Conservation (phyloP, 2,797 vertebrate genomes). For the Gorsachius magnificus region DNA sequence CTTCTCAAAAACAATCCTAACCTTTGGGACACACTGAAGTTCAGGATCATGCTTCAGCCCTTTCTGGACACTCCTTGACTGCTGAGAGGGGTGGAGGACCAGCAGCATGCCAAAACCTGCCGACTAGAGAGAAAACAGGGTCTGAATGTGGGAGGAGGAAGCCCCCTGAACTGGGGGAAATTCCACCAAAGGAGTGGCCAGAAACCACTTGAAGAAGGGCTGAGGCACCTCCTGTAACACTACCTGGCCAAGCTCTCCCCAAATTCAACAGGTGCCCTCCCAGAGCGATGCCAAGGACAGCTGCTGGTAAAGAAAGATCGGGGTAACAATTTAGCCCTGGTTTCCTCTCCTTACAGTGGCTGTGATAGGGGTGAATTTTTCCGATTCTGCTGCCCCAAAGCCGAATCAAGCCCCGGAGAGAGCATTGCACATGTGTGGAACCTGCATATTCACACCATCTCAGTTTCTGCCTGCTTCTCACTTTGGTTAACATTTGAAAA, state of each 20-base stretch:
- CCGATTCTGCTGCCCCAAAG: neutral
- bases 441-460: constrained; percentile 31
- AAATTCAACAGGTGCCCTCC: neutral
- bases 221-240: neutral
- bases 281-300: neutral
- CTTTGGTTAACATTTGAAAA: constrained; percentile 64
- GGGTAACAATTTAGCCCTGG: neutral
- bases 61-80: neutral
- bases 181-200: neutral
- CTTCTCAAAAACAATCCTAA: constrained; percentile 41
- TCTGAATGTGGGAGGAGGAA: neutral
- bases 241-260: neutral
- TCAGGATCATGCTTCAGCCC: neutral
- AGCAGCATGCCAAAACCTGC: neutral
- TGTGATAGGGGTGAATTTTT: neutral
- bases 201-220: neutral
- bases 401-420: neutral
- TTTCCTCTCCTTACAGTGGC: neutral
- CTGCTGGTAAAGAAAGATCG: neutral
- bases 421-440: neutral
- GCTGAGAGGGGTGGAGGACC: neutral
- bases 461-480: constrained; percentile 49
- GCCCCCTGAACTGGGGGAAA: neutral
- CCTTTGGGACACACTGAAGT: neutral
- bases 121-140: neutral